Evolutionary conservation across 2,888 invertebrate genomes (phyloP), one percentile per base, ranked within the genome.

Genomic region (Horisme vitalbata): DNA sequence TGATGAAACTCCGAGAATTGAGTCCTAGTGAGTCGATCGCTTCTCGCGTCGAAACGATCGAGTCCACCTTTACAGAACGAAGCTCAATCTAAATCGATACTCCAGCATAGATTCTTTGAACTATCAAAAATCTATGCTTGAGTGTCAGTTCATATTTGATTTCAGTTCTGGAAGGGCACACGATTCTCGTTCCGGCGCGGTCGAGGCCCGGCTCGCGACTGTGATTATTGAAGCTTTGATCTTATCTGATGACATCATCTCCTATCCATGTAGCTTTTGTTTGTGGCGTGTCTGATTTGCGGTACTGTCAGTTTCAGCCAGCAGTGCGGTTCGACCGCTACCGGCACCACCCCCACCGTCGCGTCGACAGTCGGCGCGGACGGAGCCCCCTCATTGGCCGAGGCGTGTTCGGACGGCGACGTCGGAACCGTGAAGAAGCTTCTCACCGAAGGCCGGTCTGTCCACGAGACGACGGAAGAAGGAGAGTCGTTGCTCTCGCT

Each of bases 391-490:
- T 95, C 96, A 37, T 90, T 98, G 60, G 96, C 96, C 55, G 97
- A 97, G 85, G 97, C 98, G 53, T 97, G 97, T 76, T 96, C 95
- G 55, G 97, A 97, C 90, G 97, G 98, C 60, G 97, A 98, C 91
- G 96, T 98, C 45, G 95, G 95, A 61, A 96, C 97, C 11, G 97
- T 98, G 43, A 93, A 95, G 65, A 96, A 97, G 81, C 92, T 98
- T 55, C 92, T 98, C 51, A 96, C 97, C 35, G 98, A 98, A 85
- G 98, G 98, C 36, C 93, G 97, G 47, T 96, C 96, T 71, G 96
- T 98, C 52, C 96, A 97, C 91, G 98, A 98, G 91, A 97, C 98
- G 57, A 97, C 97, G 50, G 98, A 99, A 85, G 98, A 99, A 84
- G 99, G 98, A 60, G 99, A 99, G 87, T 97, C 97, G 71, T 91